Base-by-base conservation (phyloP, 2,113 vertebrate species). In the Colius striatus region DNA sequence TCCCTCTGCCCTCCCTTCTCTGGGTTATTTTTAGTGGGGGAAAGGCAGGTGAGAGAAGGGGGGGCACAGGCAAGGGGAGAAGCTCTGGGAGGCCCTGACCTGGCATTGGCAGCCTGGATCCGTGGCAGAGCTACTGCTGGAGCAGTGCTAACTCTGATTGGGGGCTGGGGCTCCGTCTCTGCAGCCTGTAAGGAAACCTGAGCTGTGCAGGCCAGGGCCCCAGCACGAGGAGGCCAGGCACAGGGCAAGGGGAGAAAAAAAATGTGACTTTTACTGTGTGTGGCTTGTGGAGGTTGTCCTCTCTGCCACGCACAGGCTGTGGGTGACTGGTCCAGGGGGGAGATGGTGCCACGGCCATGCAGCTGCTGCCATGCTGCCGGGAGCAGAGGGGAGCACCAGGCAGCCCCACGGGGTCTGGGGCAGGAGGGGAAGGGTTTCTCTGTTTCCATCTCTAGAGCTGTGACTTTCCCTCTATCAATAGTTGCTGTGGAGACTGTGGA, bases 391-490 rank as follows among this genome's bases (percentile, higher is more conserved):
- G 41, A 73, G 43, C 11, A 11, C 27, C 73, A 5, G 38, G 90
- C 57, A 50, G 57, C 62, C 50, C 29, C 62, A 1, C 0, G 1
- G 83, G 32, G 25, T 36, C 30, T 63, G 45, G 43, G 72, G 71
- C 29, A 2, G 2, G 74, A 81, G 78, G 72, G 84, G 48, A 61
- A 83, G 89, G 80, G 66, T 30, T 95, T 91, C 75, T 90, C 89
- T 19, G 22, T 89, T 96, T 96, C 92, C 87, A 92, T 90, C 92
- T 79, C 38, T 4, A 77, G 66, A 97, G 92, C 79, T 83, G 90
- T 90, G 85, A 90, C 83, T 86, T 93, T 91, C 57, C 94, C 79
- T 65, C 96, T 97, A 96, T 97, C 96, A 97, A 97, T 96, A 97
- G 92, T 68, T 94, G 83, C 82, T 91, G 90, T 62, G 92, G 94